phyloP scores from a whole-genome alignment of 2,113 vertebrate species.

The Micronycteris hirsuta region DNA sequence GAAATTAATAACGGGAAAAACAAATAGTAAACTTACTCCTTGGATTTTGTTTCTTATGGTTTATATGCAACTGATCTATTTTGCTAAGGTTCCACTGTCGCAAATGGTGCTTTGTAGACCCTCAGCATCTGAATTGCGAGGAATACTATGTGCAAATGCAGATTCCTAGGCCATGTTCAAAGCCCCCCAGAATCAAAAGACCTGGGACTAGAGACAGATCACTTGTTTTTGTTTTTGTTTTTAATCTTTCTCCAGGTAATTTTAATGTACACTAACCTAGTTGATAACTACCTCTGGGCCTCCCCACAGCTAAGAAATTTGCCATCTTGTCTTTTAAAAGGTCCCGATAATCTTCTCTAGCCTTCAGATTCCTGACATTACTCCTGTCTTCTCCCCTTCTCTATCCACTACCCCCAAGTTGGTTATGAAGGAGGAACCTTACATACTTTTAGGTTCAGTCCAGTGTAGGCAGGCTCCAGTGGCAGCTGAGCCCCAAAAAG shows the following conservation, averaged over 20 bases:
- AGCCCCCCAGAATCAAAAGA: not conserved
- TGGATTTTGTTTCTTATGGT: not conserved
- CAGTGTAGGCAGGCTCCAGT: not conserved
- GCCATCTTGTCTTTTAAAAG: not conserved
- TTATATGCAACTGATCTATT: not conserved
- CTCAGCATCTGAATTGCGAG: not conserved
- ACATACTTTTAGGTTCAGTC: not conserved
- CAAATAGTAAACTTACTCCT: not conserved
- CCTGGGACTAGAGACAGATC: not conserved
- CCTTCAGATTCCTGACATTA: not conserved
- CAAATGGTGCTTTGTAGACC: not conserved
- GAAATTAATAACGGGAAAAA: conserved; percentile 16
- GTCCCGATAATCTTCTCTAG: not conserved
- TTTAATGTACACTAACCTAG: not conserved
- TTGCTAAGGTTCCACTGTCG: not conserved
- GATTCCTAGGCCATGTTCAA: not conserved
- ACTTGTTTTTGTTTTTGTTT: not conserved
- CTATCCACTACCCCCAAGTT: not conserved
- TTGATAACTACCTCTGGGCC: not conserved
- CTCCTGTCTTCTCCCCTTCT: not conserved
- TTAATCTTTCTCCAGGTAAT: not conserved
- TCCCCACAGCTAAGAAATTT: not conserved
- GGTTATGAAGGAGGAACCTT: not conserved
- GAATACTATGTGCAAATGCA: not conserved
- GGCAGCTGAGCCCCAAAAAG: not conserved